Percentiles rank a stretch among this genome's conserved stretches.
These are phyloP conservation scores for Trichonephila clavipes DNA, from an alignment of 1,140 invertebrate species.

Conservation along the genomic window DNA sequence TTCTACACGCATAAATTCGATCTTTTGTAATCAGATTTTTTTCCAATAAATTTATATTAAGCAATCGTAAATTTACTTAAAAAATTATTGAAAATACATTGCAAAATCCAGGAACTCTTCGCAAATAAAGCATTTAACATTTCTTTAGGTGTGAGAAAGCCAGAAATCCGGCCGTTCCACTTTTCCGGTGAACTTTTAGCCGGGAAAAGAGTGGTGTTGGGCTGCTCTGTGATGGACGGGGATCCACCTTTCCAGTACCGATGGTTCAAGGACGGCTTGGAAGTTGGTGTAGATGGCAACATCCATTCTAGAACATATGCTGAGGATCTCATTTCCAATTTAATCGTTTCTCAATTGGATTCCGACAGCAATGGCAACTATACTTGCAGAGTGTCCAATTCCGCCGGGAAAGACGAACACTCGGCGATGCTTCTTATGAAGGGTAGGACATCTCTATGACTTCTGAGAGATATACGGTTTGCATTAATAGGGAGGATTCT, in stretches of 20 bases:
- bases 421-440: slow-evolving; percentile 29
- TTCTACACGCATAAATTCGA: too few relatives aligned
- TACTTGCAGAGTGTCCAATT: slow-evolving; percentile 76
- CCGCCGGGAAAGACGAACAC: slow-evolving; percentile 56
- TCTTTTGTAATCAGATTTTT: too few relatives aligned
- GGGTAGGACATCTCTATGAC: not conserved
- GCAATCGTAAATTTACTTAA: too few relatives aligned
- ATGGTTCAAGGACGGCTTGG: slow-evolving; percentile 76
- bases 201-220: slow-evolving; percentile 85
- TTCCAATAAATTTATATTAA: too few relatives aligned
- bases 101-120: too few relatives aligned
- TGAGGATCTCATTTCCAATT: slow-evolving; percentile 41
- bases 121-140: too few relatives aligned
- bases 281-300: not conserved
- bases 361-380: slow-evolving; percentile 77
- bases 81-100: too few relatives aligned
- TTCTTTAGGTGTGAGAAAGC: slow-evolving; percentile 25
- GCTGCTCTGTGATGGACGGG: slow-evolving; percentile 78
- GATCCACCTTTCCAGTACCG: slow-evolving; percentile 78
- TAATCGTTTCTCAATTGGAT: slow-evolving; percentile 9
- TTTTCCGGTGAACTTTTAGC: slow-evolving; percentile 84
- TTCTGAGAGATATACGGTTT: not conserved
- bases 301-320: not conserved
- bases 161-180: slow-evolving; percentile 73
- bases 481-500: too few relatives aligned